These are phyloP conservation scores for Gobionotothen gibberifrons DNA, from an alignment of 2,797 vertebrate genomes.

Conservation along the genomic window DNA sequence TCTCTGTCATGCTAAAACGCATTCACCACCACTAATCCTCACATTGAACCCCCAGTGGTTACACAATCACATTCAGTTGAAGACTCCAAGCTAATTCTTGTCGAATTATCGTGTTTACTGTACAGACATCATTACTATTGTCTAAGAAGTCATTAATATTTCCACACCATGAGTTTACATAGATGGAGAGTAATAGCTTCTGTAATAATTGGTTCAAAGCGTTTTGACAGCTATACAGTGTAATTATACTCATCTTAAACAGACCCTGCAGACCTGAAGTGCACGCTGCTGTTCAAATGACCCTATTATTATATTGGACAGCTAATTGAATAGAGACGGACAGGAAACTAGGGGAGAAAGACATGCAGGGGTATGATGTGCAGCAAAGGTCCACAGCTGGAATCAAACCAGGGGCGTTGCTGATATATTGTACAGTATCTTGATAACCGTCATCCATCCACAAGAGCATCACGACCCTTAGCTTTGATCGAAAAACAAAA, in stretches of 20 bases:
- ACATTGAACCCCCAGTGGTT: slow-evolving; percentile 59
- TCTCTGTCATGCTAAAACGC: slow-evolving; percentile 37
- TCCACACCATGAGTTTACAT: slow-evolving; percentile 55
- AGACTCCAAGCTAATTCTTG: slow-evolving; percentile 57
- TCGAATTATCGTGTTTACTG: slow-evolving; percentile 64
- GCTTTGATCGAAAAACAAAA: slow-evolving; percentile 28
- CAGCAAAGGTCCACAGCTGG: slow-evolving; percentile 11
- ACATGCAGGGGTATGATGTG: not conserved
- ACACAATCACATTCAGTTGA: slow-evolving; percentile 56
- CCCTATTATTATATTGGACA: slow-evolving; percentile 16
- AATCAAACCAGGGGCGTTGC: not conserved
- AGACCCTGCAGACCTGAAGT: slow-evolving; percentile 29
- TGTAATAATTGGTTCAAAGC: slow-evolving; percentile 52
- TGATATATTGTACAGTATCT: not conserved
- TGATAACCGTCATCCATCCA: slow-evolving; percentile 14
- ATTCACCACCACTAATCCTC: slow-evolving; percentile 62
- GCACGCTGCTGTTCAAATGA: slow-evolving; percentile 18
- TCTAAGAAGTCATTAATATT: slow-evolving; percentile 63
- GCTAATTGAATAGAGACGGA: slow-evolving; percentile 25
- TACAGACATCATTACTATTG: slow-evolving; percentile 67
- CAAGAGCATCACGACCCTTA: not conserved
- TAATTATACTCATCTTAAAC: slow-evolving; percentile 53
- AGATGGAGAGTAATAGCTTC: slow-evolving; percentile 57
- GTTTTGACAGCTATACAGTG: slow-evolving; percentile 33
- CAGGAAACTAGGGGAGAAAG: slow-evolving; percentile 14